Evolutionary conservation across 2,113 vertebrate genomes (phyloP).

Genomic region (Scophthalmus maximus): DNA sequence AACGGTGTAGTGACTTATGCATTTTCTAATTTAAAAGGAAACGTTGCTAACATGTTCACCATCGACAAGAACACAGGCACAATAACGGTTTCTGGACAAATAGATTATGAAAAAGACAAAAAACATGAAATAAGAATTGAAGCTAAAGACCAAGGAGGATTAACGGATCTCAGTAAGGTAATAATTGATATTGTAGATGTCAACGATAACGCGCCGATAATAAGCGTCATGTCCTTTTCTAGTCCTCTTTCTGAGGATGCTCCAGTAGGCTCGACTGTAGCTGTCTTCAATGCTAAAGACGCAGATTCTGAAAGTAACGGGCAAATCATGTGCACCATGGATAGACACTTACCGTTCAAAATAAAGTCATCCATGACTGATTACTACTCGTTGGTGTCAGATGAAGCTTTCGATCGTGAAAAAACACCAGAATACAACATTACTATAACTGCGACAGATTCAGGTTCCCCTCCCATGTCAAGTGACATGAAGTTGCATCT

Average conservation of each 20-base stretch:
- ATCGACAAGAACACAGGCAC: conserved; percentile 75
- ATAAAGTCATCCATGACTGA: conserved; percentile 57
- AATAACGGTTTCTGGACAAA: conserved; percentile 55
- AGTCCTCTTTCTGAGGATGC: conserved; percentile 63
- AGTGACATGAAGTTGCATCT: conserved; percentile 50
- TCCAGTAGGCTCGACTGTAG: conserved; percentile 45
- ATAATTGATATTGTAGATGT: conserved; percentile 79
- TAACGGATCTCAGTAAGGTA: conserved; percentile 76
- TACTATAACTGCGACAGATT: conserved; percentile 51
- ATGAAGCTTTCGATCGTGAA: conserved; percentile 62
- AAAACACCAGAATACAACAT: conserved; percentile 61
- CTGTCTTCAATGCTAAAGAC: conserved; percentile 74
- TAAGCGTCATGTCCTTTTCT: conserved; percentile 71
- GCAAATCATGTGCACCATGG: conserved; percentile 47
- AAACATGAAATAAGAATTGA: conserved; percentile 76
- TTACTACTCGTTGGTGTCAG: conserved; percentile 61
- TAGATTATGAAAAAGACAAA: conserved; percentile 82
- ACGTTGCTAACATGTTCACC: conserved; percentile 54
- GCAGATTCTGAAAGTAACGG: conserved; percentile 69
- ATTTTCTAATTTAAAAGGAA: conserved; percentile 64
- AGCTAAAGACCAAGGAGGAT: conserved; percentile 81
- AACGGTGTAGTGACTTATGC: conserved; percentile 80
- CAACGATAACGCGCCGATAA: conserved; percentile 71
- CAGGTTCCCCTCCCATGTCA: conserved; percentile 52
- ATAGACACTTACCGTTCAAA: conserved; percentile 54